Evolutionary conservation across 2,113 vertebrate genomes (phyloP).

Genomic region (Benitochromis conjunctus): DNA sequence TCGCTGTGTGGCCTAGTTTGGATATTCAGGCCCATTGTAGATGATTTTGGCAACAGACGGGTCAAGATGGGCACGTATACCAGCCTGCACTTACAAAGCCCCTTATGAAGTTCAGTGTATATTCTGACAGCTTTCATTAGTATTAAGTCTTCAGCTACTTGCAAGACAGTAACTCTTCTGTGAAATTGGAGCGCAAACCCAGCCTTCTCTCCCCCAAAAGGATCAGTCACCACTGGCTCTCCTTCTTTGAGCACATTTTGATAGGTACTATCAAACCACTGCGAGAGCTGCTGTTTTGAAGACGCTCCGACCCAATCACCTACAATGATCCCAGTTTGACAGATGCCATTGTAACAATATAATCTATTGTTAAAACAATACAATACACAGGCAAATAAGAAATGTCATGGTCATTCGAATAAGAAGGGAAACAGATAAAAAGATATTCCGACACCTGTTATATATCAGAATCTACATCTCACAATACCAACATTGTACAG

Average conservation of each 20-base stretch:
- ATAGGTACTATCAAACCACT: not conserved
- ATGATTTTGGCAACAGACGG: not conserved
- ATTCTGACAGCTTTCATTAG: not conserved
- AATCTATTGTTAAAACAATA: not conserved
- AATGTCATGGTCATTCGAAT: not conserved
- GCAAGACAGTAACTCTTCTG: not conserved
- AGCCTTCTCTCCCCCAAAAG: not conserved
- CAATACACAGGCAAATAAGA: not conserved
- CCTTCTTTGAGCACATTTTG: not conserved
- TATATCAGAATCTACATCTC: not conserved
- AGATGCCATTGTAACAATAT: not conserved
- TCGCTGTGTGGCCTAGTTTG: not conserved
- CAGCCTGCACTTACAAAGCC: not conserved
- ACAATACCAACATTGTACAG: not conserved
- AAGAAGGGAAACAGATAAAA: not conserved
- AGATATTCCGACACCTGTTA: not conserved
- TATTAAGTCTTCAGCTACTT: not conserved
- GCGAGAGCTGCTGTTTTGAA: not conserved
- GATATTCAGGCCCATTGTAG: not conserved
- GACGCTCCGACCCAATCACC: not conserved
- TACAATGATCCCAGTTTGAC: not conserved
- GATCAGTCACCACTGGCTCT: not conserved
- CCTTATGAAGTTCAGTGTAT: not conserved
- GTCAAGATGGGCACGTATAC: not conserved
- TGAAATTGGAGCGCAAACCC: fast-evolving